These are phyloP conservation scores for Toxonevra muliebris DNA, from an alignment of 2,888 invertebrate genomes.

Conservation along the genomic window DNA sequence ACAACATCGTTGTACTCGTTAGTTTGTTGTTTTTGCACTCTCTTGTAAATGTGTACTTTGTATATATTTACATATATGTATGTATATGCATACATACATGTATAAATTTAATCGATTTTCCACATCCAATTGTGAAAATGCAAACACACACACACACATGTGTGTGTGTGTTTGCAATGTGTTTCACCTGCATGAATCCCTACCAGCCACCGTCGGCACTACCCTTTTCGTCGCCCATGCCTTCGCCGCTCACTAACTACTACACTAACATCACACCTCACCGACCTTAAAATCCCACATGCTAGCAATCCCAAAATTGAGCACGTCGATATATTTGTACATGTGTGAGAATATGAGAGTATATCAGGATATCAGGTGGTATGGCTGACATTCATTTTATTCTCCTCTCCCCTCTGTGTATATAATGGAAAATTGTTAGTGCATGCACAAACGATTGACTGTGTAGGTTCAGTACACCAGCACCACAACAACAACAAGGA, in stretches of 20 bases:
- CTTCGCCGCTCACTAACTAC: not conserved
- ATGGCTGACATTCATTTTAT: too few species aligned
- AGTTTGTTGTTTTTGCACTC: slow-evolving; percentile 1
- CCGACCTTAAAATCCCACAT: slow-evolving; percentile 2
- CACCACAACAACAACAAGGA: not conserved
- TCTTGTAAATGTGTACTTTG: not conserved
- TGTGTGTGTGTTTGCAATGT: slow-evolving; percentile 33
- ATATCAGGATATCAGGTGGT: too few species aligned
- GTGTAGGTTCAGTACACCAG: too few species aligned
- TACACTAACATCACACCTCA: not conserved
- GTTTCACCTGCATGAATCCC: slow-evolving; percentile 17
- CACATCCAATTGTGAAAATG: slow-evolving; percentile 53
- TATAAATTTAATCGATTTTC: slow-evolving; percentile 60
- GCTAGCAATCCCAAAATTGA: not conserved
- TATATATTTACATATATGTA: not conserved
- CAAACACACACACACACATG: slow-evolving; percentile 36
- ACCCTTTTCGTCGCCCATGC: not conserved
- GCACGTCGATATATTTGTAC: too few species aligned
- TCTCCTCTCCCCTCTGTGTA: not conserved
- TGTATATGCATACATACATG: slow-evolving; percentile 4
- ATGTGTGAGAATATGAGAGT: too few species aligned
- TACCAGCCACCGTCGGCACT: not conserved
- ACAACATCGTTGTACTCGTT: slow-evolving; percentile 13
- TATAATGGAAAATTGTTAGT: not conserved
- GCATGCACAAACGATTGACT: not conserved